A percentile compares a stretch with the other conserved stretches of the same genome.
Evolutionary conservation across 1,140 invertebrate genomes (phyloP).

Genomic region (Heterodera schachtii): DNA sequence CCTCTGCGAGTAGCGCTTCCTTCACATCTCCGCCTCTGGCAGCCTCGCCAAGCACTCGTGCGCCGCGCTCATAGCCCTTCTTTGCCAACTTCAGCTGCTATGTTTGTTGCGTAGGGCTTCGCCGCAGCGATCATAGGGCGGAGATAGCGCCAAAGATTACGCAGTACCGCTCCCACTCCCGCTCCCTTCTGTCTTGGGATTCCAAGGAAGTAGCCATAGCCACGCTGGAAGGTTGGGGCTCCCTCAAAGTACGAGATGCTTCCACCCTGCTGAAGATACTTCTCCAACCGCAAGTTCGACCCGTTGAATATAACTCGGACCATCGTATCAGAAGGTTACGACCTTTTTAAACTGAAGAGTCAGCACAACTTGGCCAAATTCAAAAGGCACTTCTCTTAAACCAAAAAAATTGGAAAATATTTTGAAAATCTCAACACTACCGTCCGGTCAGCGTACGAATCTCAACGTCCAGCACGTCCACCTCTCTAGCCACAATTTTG

Average conservation of each 20-base stretch:
- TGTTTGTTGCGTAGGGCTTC: neutral
- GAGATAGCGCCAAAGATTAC: conserved; percentile 11
- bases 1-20: neutral
- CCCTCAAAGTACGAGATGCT: neutral
- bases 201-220: conserved; percentile 6
- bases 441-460: conserved; percentile 19
- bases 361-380: neutral
- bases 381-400: neutral
- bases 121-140: neutral
- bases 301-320: conserved; percentile 34
- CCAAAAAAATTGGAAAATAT: neutral
- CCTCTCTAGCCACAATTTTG: conserved; percentile 15
- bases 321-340: conserved; percentile 5
- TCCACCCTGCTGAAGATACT: conserved; percentile 7
- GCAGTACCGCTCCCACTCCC: neutral
- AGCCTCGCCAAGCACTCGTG: neutral
- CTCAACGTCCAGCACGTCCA: conserved; percentile 29
- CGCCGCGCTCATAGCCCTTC: neutral
- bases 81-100: neutral
- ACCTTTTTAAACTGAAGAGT: conserved; percentile 1
- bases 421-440: neutral
- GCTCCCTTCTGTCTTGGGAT: neutral
- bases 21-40: neutral
- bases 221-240: neutral
- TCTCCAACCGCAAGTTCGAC: neutral